phyloP scores from a whole-genome alignment of 2,113 vertebrate species.

The Carassius gibelio region DNA sequence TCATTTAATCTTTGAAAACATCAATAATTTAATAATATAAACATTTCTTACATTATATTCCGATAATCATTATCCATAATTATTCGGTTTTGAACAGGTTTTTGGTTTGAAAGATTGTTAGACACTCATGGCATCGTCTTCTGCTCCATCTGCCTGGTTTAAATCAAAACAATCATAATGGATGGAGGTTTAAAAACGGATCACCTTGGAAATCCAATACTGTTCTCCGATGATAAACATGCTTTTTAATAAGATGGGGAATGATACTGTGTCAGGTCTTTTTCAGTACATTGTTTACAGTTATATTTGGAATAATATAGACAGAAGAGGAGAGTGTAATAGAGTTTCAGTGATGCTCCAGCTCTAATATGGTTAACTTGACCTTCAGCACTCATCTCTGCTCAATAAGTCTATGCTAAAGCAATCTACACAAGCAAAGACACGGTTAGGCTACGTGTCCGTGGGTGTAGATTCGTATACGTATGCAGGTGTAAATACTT shows the following conservation, averaged over 20 bases:
- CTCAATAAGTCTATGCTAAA: slow-evolving; percentile 23
- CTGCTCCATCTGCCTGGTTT: not conserved
- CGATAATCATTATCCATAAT: not conserved
- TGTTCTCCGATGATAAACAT: not conserved
- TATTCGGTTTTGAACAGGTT: too few species aligned
- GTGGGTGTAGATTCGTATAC: slow-evolving; percentile 30
- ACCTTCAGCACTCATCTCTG: not conserved
- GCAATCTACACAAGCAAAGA: slow-evolving; percentile 32
- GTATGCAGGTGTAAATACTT: slow-evolving; percentile 44
- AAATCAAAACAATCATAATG: slow-evolving; percentile 2
- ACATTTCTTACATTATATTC: not conserved
- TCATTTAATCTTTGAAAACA: too few species aligned
- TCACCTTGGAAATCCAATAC: not conserved
- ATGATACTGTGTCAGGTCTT: not conserved
- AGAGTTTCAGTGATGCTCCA: not conserved
- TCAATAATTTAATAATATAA: too few species aligned
- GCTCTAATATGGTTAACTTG: not conserved
- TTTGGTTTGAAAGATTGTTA: not conserved
- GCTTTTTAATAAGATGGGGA: not conserved
- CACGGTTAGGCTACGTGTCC: not conserved
- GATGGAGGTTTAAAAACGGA: not conserved
- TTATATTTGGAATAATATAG: slow-evolving; percentile 10
- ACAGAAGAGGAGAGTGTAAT: slow-evolving; percentile 6
- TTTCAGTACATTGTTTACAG: slow-evolving; percentile 10
- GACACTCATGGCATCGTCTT: not conserved